Conservation (phyloP, 2,113 vertebrate genomes). For the Crotalus horridus region DNA sequence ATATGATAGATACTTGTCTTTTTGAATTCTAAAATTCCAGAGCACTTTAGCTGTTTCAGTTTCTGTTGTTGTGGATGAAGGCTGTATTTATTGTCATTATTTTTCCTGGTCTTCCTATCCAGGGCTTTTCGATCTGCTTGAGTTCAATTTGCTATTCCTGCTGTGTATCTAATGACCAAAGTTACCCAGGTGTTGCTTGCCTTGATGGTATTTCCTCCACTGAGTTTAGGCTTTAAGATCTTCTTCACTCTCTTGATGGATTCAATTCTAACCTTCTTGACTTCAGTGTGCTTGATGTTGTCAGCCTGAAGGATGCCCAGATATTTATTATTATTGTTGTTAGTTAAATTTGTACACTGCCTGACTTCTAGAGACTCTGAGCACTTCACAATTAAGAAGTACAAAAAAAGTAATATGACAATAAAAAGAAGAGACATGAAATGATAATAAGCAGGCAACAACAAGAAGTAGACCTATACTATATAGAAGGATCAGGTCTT, state of each 20-base stretch:
- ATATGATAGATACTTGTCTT: neutral
- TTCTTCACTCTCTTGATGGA: neutral
- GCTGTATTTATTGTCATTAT: neutral
- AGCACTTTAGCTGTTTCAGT: neutral
- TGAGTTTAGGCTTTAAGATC: neutral
- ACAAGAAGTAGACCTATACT: neutral
- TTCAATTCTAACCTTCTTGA: neutral
- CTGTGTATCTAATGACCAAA: neutral
- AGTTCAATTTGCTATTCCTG: neutral
- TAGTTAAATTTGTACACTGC: neutral
- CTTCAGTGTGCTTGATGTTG: neutral
- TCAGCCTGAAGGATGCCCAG: neutral
- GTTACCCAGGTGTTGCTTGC: neutral
- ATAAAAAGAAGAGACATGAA: neutral
- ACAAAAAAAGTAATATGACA: neutral
- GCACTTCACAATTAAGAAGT: neutral
- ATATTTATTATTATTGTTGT: neutral
- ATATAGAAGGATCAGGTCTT: too few species aligned
- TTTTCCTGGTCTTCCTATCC: neutral
- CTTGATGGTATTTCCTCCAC: neutral
- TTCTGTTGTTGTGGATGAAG: neutral
- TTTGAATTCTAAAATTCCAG: neutral
- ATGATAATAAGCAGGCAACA: neutral
- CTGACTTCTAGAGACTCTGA: neutral
- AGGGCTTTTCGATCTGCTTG: neutral